A percentile compares a stretch with the other conserved stretches of the same genome.
These are phyloP conservation scores for Chaunax sp. DNA, from an alignment of 2,797 vertebrate genomes.

Conservation along the genomic window DNA sequence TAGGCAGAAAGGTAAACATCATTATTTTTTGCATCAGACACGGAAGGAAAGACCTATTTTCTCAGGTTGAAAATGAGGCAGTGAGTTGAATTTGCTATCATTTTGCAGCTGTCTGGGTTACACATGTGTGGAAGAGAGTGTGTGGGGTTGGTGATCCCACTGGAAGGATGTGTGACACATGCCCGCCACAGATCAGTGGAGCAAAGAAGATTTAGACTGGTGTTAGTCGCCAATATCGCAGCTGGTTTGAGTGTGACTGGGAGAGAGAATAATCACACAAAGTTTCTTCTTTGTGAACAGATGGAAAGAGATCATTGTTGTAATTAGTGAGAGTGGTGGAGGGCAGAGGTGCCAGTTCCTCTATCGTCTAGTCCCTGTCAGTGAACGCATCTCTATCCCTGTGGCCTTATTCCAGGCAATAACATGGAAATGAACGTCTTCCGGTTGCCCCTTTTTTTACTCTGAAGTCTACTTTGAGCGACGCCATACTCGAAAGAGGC, in stretches of 20 bases:
- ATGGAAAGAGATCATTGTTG: conserved; percentile 58
- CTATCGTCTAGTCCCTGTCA: neutral
- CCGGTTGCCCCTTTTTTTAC: too few relatives aligned
- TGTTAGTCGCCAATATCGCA: conserved; percentile 40
- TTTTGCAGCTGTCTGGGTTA: conserved; percentile 8
- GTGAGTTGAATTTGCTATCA: conserved; percentile 32
- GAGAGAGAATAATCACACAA: conserved; percentile 43
- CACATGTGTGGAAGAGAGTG: conserved; percentile 8
- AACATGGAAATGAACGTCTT: conserved; percentile 19
- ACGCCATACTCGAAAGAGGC: conserved; percentile 31
- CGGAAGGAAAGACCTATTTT: neutral
- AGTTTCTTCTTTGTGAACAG: conserved; percentile 43
- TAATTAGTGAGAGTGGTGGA: conserved; percentile 59
- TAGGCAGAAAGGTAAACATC: too few relatives aligned
- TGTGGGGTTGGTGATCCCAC: conserved; percentile 27
- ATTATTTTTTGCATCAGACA: conserved; percentile 1
- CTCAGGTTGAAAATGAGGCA: conserved; percentile 10
- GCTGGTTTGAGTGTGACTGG: conserved; percentile 21
- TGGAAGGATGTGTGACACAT: conserved; percentile 67
- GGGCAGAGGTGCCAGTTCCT: conserved; percentile 21
- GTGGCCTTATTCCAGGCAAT: conserved; percentile 7
- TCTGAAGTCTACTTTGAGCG: conserved; percentile 8
- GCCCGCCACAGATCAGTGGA: conserved; percentile 55
- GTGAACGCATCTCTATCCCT: conserved; percentile 7
- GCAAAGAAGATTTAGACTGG: conserved; percentile 54